Conservation (phyloP, 2,888 invertebrate species). For the Galeruca laticollis region DNA sequence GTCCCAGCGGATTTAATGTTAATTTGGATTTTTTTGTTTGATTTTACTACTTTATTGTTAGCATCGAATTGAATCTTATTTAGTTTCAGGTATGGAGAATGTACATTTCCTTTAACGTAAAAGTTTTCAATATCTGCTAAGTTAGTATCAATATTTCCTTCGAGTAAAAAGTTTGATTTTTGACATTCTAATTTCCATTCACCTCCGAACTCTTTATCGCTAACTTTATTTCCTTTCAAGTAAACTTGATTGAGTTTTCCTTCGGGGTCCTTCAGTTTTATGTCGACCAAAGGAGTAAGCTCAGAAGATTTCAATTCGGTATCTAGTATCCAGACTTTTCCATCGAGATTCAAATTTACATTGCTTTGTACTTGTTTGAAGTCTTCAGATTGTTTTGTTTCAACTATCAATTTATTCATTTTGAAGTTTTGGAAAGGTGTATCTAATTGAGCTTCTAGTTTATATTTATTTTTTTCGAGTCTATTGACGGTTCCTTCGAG, state of each 20-base stretch:
- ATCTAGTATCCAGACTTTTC: slow-evolving; percentile 71
- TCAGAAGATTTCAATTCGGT: slow-evolving; percentile 70
- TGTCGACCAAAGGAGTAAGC: slow-evolving; percentile 70
- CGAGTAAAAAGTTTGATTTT: slow-evolving; percentile 67
- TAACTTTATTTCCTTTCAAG: slow-evolving; percentile 67
- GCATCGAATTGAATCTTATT: slow-evolving; percentile 76
- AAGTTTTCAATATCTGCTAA: slow-evolving; percentile 76
- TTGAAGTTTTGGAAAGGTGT: slow-evolving; percentile 67
- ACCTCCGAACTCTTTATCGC: slow-evolving; percentile 72
- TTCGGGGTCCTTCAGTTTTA: slow-evolving; percentile 71
- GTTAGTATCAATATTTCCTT: slow-evolving; percentile 70
- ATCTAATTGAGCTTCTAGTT: slow-evolving; percentile 65
- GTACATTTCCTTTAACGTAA: slow-evolving; percentile 71
- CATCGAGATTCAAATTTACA: slow-evolving; percentile 70
- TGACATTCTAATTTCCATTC: slow-evolving; percentile 64
- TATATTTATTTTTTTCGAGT: slow-evolving; percentile 62
- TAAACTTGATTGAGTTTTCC: slow-evolving; percentile 64
- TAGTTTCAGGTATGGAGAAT: slow-evolving; percentile 74
- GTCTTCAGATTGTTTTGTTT: slow-evolving; percentile 63
- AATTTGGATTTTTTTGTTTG: slow-evolving; percentile 75
- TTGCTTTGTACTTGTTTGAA: slow-evolving; percentile 61
- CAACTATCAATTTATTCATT: slow-evolving; percentile 56
- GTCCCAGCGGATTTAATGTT: slow-evolving; percentile 74
- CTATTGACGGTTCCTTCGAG: slow-evolving; percentile 54
- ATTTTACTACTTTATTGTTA: slow-evolving; percentile 71